These are phyloP conservation scores for Saturnia pavonia DNA, from an alignment of 2,888 invertebrate genomes.

Conservation along the genomic window DNA sequence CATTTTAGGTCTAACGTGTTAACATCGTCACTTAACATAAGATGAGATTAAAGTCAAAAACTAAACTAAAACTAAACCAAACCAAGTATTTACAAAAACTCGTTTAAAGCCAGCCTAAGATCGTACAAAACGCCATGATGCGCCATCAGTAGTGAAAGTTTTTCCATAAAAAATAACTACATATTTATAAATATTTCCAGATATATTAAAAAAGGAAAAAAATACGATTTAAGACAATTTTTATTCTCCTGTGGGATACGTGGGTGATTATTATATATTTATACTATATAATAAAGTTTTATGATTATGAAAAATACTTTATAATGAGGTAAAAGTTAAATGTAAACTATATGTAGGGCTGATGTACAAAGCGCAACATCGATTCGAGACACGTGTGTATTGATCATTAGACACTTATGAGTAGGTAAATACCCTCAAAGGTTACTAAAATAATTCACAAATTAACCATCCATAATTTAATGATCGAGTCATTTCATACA, in stretches of 20 bases:
- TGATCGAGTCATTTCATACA: too few relatives aligned
- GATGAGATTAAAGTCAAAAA: too few relatives aligned
- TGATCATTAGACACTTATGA: too few relatives aligned
- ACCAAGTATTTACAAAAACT: not conserved
- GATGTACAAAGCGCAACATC: too few relatives aligned
- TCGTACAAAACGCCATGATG: not conserved
- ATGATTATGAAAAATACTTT: not conserved
- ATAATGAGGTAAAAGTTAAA: not conserved
- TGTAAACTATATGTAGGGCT: too few relatives aligned
- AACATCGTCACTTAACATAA: too few relatives aligned
- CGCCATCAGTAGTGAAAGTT: not conserved
- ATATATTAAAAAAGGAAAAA: not conserved
- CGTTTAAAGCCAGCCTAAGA: not conserved
- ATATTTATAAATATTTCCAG: not conserved
- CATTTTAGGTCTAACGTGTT: too few relatives aligned
- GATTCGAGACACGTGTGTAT: too few relatives aligned
- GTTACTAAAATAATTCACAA: too few relatives aligned
- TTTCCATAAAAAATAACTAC: slow-evolving; percentile 7
- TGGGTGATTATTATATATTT: not conserved
- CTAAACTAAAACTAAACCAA: not conserved
- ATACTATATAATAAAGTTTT: not conserved
- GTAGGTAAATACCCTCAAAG: too few relatives aligned
- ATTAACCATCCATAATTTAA: too few relatives aligned
- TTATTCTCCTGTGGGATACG: not conserved
- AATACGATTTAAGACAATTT: not conserved